Evolutionary conservation across 2,113 vertebrate genomes (phyloP).

Genomic region (Mesitornis unicolor): DNA sequence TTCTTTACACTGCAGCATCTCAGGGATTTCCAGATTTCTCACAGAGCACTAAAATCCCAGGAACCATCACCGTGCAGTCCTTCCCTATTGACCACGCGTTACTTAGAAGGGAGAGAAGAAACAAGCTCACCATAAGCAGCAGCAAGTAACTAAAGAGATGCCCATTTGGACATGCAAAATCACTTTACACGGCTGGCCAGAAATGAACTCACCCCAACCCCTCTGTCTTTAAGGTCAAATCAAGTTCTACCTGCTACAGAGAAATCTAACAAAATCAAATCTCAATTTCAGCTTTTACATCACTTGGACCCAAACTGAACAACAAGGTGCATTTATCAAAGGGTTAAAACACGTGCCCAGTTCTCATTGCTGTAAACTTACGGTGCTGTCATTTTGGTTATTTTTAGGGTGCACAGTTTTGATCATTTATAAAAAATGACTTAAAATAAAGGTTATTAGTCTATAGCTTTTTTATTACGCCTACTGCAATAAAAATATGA

Average conservation of each 20-base stretch:
- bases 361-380: background rate
- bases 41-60: background rate
- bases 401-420: background rate
- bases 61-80: background rate
- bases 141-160: background rate
- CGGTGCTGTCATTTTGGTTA: background rate
- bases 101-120: background rate
- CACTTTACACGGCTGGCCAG: background rate
- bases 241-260: background rate
- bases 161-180: background rate
- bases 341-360: background rate
- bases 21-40: background rate
- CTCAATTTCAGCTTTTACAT: background rate
- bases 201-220: rapidly evolving
- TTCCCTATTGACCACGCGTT: rapidly evolving
- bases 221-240: background rate
- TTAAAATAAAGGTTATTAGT: background rate
- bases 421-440: background rate
- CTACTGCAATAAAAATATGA: background rate
- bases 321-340: background rate
- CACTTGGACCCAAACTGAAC: background rate
- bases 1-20: background rate
- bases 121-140: background rate
- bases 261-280: background rate
- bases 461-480: background rate